Base-by-base conservation (phyloP, 2,888 invertebrate species). In the Leptura quadrifasciata region DNA sequence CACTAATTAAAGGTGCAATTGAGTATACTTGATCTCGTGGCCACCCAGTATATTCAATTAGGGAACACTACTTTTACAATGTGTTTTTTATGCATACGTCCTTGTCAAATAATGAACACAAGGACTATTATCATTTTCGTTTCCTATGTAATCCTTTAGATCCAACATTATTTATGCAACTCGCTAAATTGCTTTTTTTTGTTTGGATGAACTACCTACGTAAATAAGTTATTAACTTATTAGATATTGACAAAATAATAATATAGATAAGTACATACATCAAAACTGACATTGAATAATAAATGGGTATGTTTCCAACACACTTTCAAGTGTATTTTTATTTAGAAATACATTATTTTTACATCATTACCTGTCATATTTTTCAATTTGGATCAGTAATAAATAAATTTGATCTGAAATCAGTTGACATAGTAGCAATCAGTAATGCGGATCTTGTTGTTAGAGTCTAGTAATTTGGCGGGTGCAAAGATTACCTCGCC, bases 91-190 rank as follows among this genome's bases (percentile, higher is more conserved):
- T 47, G 12, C 47, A 1, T 47, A n/a, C 47, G 47, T 12, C 47
- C 47, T 47, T 47, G 47, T 47, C 5, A 47, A 47, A 47, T 47
- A 47, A 47, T n/a, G 47, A 47, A 47, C 47, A 47, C 47, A 47
- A 47, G 47, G 47, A 47, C 47, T 47, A n/a, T 47, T 47, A 47
- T 31, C 27, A 31, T 47, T 47, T 47, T 47, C n/a, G 17, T 47
- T 47, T 47, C 47, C 47, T n/a, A 47, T 47, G 47, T 47, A 47
- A 47, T 47, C 47, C 47, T 47, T 47, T 47, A 47, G 47, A 47
- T 15, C 47, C 47, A n/a, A 47, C n/a, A 47, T 47, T 47, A 47
- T 47, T n/a, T 47, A n/a, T 47, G 47, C 47, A 47, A 47, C 47
- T 47, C 47, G 47, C n/a, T 47, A 47, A 47, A 47, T 47, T 47